A percentile compares a stretch with the other conserved stretches of the same genome.
Evolutionary conservation across 2,113 vertebrate genomes (phyloP).

Genomic region (Fulmarus glacialis): DNA sequence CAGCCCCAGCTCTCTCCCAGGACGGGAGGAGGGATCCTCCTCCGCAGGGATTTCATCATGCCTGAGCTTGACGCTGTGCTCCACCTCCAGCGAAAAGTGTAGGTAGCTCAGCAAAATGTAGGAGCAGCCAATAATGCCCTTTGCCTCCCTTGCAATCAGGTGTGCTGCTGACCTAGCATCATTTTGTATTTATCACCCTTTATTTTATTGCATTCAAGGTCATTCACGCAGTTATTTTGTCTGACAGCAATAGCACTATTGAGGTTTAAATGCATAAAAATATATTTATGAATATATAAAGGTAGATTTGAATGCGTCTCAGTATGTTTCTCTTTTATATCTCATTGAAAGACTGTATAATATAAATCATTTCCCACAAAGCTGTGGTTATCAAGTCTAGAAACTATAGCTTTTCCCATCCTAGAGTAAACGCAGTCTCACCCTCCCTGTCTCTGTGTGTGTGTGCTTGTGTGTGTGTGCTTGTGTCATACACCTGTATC

Average conservation of each 20-base stretch:
- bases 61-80: background rate
- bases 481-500: background rate
- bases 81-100: background rate
- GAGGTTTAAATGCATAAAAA: background rate
- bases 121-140: background rate
- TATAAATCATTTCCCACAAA: background rate
- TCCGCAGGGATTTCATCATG: background rate
- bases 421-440: background rate
- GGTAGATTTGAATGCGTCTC: background rate
- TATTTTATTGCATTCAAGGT: background rate
- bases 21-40: background rate
- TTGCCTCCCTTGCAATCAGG: background rate
- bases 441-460: fast-evolving
- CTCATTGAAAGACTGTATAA: background rate
- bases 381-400: background rate
- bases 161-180: background rate
- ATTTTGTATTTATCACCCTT: background rate
- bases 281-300: background rate
- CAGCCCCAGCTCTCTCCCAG: background rate
- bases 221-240: background rate
- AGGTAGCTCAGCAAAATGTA: background rate
- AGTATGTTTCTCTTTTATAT: background rate
- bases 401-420: background rate
- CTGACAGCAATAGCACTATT: background rate
- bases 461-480: background rate